phyloP scores from a whole-genome alignment of 1,140 invertebrate species.

The Drosophila cardini region DNA sequence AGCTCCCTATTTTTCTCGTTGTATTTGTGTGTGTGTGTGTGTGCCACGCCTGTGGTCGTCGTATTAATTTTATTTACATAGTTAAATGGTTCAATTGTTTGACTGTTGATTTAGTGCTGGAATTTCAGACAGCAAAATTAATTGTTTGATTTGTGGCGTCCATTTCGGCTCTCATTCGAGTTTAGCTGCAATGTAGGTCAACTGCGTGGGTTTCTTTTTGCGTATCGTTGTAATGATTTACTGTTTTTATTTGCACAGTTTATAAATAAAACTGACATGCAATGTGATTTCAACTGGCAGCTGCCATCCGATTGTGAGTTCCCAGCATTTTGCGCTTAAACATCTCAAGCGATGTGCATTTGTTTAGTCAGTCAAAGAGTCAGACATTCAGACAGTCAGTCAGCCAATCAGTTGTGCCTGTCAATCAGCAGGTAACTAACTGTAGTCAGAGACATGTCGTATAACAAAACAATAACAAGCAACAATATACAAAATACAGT shows the following conservation, averaged over 20 bases:
- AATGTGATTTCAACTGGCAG: slow-evolving; percentile 67
- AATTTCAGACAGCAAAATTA: slow-evolving; percentile 79
- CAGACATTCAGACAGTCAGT: slow-evolving; percentile 37
- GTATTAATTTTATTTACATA: slow-evolving; percentile 82
- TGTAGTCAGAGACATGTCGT: slow-evolving; percentile 35
- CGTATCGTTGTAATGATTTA: slow-evolving; percentile 60
- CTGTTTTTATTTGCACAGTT: slow-evolving; percentile 81
- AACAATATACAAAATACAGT: slow-evolving; percentile 38
- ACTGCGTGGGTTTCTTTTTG: slow-evolving; percentile 14
- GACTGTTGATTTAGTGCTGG: slow-evolving; percentile 80
- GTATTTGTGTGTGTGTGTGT: neutral
- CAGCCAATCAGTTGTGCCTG: slow-evolving; percentile 46
- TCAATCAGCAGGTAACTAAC: slow-evolving; percentile 71
- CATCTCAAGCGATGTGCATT: slow-evolving; percentile 14
- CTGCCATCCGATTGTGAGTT: slow-evolving; percentile 67
- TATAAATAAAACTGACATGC: slow-evolving; percentile 80
- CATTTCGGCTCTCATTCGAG: slow-evolving; percentile 18
- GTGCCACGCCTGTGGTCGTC: slow-evolving; percentile 25
- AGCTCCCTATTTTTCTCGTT: slow-evolving; percentile 22
- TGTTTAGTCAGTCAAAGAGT: slow-evolving; percentile 55
- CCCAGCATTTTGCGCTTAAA: slow-evolving; percentile 31
- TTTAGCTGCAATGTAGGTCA: slow-evolving; percentile 59
- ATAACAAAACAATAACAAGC: slow-evolving; percentile 45
- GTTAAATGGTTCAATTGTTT: slow-evolving; percentile 82
- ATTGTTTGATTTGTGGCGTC: slow-evolving; percentile 78